These are phyloP conservation scores for Ibidorhyncha struthersii DNA, from an alignment of 2,113 vertebrate species.

Conservation along the genomic window DNA sequence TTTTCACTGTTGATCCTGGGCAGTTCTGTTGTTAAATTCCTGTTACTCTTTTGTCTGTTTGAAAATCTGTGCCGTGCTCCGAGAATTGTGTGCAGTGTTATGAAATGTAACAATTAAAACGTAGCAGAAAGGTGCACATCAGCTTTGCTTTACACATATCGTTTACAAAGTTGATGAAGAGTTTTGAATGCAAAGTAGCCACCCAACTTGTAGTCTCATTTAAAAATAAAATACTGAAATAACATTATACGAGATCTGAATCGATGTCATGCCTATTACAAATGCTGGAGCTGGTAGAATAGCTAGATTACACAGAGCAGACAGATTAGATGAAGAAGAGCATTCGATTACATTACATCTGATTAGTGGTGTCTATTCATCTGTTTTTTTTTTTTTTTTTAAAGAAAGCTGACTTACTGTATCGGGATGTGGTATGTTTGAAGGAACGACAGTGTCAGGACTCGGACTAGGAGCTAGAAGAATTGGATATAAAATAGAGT, in stretches of 20 bases:
- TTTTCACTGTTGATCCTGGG: not conserved
- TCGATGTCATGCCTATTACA: conserved; percentile 49
- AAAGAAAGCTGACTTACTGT: not conserved
- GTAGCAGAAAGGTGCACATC: not conserved
- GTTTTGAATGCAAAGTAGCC: conserved; percentile 40
- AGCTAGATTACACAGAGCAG: conserved; percentile 26
- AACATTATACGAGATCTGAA: conserved; percentile 22
- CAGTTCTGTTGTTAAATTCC: not conserved
- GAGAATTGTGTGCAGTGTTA: not conserved
- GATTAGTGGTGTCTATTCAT: conserved; percentile 42
- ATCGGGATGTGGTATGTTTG: not conserved
- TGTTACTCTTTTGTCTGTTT: not conserved
- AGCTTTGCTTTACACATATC: not conserved
- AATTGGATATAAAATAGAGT: not conserved
- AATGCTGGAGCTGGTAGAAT: conserved; percentile 20
- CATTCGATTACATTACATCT: conserved; percentile 16
- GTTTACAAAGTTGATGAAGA: not conserved
- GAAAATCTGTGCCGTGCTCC: not conserved
- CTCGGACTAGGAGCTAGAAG: not conserved
- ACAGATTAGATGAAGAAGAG: conserved; percentile 48
- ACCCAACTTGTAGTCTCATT: conserved; percentile 22
- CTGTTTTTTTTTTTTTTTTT: not conserved
- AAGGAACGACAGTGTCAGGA: not conserved
- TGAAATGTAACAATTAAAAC: not conserved
- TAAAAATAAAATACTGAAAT: conserved; percentile 38